Conservation (phyloP, 2,888 invertebrate species). For the Homarus gammarus region DNA sequence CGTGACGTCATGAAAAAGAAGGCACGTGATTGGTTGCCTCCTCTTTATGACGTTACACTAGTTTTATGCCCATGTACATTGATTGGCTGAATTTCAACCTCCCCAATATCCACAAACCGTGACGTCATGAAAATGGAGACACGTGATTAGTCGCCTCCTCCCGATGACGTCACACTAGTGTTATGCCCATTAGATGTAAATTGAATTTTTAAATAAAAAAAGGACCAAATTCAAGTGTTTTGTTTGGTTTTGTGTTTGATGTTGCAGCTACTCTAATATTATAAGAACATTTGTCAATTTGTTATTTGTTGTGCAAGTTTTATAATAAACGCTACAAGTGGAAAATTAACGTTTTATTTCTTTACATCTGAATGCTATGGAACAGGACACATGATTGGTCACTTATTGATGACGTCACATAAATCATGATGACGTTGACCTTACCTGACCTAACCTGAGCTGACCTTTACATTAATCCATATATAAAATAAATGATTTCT, state of each 20-base stretch:
- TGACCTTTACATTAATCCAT: too few species aligned
- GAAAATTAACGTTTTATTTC: background rate
- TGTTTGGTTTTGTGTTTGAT: slow-evolving; percentile 71
- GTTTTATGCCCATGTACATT: background rate
- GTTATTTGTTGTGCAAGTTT: slow-evolving; percentile 72
- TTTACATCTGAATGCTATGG: too few species aligned
- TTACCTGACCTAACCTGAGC: too few species aligned
- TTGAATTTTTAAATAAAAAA: slow-evolving; percentile 21
- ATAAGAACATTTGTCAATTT: slow-evolving; percentile 70
- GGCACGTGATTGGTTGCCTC: slow-evolving; percentile 45
- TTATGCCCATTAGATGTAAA: slow-evolving; percentile 34
- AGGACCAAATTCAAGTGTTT: slow-evolving; percentile 69
- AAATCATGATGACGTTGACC: too few species aligned
- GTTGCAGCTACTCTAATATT: slow-evolving; percentile 69
- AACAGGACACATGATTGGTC: too few species aligned
- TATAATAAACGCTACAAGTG: slow-evolving; percentile 70
- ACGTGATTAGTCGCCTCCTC: slow-evolving; percentile 4
- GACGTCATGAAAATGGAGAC: background rate
- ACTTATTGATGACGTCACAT: too few species aligned
- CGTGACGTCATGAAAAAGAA: slow-evolving; percentile 16
- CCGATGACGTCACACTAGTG: slow-evolving; percentile 30
- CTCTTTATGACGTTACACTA: slow-evolving; percentile 18
- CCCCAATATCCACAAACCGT: background rate
- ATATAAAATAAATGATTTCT: too few species aligned
- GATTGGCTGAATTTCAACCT: too few species aligned